phyloP scores from a whole-genome alignment of 2,888 invertebrate species.

The Phasia obesa region DNA sequence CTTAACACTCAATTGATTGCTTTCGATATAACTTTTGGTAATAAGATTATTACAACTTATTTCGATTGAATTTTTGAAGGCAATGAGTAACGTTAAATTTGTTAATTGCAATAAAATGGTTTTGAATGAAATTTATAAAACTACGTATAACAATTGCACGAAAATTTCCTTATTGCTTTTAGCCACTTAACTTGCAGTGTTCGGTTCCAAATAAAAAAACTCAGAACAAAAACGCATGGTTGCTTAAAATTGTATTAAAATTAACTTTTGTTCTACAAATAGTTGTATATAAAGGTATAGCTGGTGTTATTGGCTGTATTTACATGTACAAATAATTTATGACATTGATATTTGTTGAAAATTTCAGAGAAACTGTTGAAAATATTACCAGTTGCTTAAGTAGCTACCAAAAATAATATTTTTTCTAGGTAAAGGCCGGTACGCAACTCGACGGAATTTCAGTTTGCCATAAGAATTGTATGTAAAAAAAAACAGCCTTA shows the following conservation, averaged over 20 bases:
- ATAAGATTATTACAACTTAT: neutral
- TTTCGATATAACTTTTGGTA: slow-evolving; percentile 27
- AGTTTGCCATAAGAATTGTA: no score
- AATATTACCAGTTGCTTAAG: no score
- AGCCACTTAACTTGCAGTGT: slow-evolving; percentile 27
- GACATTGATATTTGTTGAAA: no score
- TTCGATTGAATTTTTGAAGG: neutral
- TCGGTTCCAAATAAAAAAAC: slow-evolving; percentile 26
- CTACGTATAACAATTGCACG: slow-evolving; percentile 5
- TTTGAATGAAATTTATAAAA: slow-evolving; percentile 39
- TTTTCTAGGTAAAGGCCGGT: no score
- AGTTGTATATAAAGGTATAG: neutral
- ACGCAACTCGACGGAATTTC: no score
- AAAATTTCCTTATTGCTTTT: slow-evolving; percentile 6
- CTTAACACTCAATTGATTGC: slow-evolving; percentile 44
- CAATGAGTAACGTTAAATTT: slow-evolving; percentile 2
- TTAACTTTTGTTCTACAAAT: neutral
- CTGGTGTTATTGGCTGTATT: no score
- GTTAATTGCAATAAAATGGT: slow-evolving; percentile 17
- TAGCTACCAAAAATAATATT: no score
- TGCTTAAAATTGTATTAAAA: slow-evolving; percentile 5
- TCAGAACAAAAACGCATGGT: slow-evolving; percentile 8
- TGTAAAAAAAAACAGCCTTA: no score
- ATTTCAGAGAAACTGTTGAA: no score
- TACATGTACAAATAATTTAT: no score